These are phyloP conservation scores for Gymnoscopelus braueri DNA, from an alignment of 2,797 vertebrate species.

Conservation along the genomic window DNA sequence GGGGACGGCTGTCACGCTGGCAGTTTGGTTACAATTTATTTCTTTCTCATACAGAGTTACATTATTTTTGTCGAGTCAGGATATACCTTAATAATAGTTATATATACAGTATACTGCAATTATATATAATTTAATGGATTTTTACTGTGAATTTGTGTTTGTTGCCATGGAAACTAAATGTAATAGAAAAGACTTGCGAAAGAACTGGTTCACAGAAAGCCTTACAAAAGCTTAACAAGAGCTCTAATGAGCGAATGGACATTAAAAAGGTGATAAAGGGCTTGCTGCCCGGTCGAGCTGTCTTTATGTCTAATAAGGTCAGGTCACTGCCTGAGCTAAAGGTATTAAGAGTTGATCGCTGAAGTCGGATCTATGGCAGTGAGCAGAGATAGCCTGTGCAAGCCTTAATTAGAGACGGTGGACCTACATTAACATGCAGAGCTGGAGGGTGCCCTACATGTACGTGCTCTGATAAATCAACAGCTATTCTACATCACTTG, in stretches of 20 bases:
- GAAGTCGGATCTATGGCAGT: conserved; percentile 16
- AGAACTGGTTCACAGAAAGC: conserved; percentile 6
- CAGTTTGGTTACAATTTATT: conserved; percentile 22
- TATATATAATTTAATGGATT: too few species aligned
- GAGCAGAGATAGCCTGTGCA: conserved; percentile 37
- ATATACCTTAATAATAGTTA: conserved; percentile 26
- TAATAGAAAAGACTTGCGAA: background rate
- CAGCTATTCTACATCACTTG: conserved; percentile 62
- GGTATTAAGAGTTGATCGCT: background rate
- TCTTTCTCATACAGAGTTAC: conserved; percentile 31
- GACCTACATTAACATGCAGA: conserved; percentile 59
- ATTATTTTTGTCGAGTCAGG: conserved; percentile 43
- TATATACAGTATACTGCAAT: too few species aligned
- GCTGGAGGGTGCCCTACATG: conserved; percentile 41
- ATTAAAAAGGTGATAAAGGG: conserved; percentile 2
- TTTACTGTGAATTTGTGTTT: too few species aligned
- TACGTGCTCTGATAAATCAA: conserved; percentile 46
- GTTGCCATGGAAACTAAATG: background rate
- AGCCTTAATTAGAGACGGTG: conserved; percentile 60
- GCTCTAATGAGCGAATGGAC: conserved; percentile 1
- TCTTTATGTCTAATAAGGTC: conserved; percentile 23
- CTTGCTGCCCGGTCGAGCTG: conserved; percentile 4
- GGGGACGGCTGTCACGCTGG: conserved; percentile 5
- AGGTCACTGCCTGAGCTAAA: conserved; percentile 2
- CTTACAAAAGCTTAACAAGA: background rate